These are phyloP conservation scores for Ophraella communa DNA, from an alignment of 2,888 invertebrate species.

Conservation along the genomic window DNA sequence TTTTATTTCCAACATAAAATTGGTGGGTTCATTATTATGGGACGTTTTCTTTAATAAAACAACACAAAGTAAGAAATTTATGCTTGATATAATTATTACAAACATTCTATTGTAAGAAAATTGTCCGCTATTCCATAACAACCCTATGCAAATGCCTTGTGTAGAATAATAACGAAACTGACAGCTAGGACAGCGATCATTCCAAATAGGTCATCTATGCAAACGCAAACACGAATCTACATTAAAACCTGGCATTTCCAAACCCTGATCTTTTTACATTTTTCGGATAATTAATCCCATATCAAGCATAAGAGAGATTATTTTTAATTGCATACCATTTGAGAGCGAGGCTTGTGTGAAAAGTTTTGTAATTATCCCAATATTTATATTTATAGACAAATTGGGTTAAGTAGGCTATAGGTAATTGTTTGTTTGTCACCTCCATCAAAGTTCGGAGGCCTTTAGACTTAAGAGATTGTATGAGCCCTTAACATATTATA, in stretches of 20 bases:
- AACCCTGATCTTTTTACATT: neutral
- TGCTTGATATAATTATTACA: neutral
- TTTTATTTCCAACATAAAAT: no score
- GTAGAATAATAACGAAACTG: constrained; percentile 11
- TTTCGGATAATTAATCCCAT: constrained; percentile 4
- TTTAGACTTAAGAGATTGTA: no score
- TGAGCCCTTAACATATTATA: no score
- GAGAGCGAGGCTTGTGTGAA: neutral
- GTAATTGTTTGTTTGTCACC: no score
- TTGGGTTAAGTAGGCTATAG: no score
- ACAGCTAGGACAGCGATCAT: constrained; percentile 2
- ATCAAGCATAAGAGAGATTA: neutral
- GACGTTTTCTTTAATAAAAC: no score
- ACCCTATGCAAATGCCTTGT: constrained; percentile 1
- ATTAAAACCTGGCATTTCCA: constrained; percentile 8
- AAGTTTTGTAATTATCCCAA: no score
- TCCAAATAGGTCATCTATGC: constrained; percentile 3
- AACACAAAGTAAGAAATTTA: neutral
- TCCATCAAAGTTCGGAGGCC: no score
- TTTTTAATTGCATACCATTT: neutral
- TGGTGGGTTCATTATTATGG: no score
- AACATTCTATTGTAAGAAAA: neutral
- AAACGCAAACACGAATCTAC: neutral
- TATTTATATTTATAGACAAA: no score
- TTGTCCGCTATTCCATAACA: neutral